These are phyloP conservation scores for Standfussiana lucernea DNA, from an alignment of 2,888 invertebrate species.

Conservation along the genomic window DNA sequence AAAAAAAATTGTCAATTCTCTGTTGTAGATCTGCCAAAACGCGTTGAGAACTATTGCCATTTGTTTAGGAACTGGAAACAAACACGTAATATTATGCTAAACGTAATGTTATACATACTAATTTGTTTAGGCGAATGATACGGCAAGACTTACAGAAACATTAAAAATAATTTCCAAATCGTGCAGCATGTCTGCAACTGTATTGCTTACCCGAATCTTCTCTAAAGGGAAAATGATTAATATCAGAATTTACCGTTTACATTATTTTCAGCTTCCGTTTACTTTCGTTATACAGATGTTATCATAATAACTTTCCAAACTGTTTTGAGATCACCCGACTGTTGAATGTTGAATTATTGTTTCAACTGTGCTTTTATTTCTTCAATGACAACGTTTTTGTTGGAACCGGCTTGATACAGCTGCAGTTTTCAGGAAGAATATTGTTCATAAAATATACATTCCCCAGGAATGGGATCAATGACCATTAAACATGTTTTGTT, in stretches of 20 bases:
- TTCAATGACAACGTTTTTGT: constrained; percentile 55
- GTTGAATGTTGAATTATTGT: constrained; percentile 73
- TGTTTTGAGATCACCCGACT: constrained; percentile 79
- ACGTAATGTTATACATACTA: not conserved
- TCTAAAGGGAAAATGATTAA: constrained; percentile 38
- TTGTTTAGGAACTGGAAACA: not conserved
- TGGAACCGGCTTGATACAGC: constrained; percentile 29
- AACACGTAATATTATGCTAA: not conserved
- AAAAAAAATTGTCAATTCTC: not conserved
- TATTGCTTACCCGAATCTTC: not conserved
- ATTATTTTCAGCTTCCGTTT: constrained; percentile 73
- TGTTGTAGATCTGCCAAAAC: not conserved
- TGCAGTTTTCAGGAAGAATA: constrained; percentile 49
- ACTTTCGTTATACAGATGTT: constrained; percentile 74
- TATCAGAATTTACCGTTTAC: constrained; percentile 57
- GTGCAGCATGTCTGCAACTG: constrained; percentile 13
- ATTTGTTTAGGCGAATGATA: not conserved
- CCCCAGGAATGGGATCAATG: constrained; percentile 40
- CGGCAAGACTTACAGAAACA: not conserved
- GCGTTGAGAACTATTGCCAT: not conserved
- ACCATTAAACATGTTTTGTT: constrained; percentile 55
- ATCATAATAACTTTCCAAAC: constrained; percentile 76
- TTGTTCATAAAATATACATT: constrained; percentile 59
- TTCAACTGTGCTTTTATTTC: constrained; percentile 67
- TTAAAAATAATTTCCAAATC: not conserved